Percentiles rank a stretch among this genome's conserved stretches.
Evolutionary conservation across 2,888 invertebrate genomes (phyloP).

Genomic region (Trichopoda pennipes): DNA sequence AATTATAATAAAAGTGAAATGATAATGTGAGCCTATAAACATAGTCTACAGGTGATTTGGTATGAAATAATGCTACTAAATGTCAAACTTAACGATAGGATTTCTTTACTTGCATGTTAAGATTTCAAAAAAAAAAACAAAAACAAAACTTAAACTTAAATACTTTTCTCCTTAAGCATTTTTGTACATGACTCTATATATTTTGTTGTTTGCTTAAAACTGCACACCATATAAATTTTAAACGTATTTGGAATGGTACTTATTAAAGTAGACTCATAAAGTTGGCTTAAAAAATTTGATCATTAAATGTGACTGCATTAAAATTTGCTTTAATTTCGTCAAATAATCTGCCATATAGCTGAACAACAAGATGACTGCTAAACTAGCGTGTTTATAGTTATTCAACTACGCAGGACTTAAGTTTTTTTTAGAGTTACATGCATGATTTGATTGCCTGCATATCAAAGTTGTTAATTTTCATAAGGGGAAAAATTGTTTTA

Average conservation of each 20-base stretch:
- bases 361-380: not conserved
- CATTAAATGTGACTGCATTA: constrained; percentile 48
- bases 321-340: constrained; percentile 28
- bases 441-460: constrained; percentile 35
- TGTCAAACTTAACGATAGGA: constrained; percentile 72
- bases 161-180: not conserved
- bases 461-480: constrained; percentile 7
- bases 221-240: constrained; percentile 24
- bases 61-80: constrained; percentile 77
- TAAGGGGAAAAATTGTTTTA: constrained; percentile 1
- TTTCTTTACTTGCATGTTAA: constrained; percentile 16
- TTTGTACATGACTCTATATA: not conserved
- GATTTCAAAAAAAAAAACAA: too few species aligned
- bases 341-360: not conserved
- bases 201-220: constrained; percentile 4
- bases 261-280: constrained; percentile 57
- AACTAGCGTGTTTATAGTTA: not conserved
- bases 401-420: constrained; percentile 1
- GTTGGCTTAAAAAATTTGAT: constrained; percentile 53
- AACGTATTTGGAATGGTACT: constrained; percentile 44
- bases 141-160: not conserved
- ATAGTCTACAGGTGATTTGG: constrained; percentile 77
- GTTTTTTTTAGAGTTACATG: constrained; percentile 9
- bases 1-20: constrained; percentile 79
- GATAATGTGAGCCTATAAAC: constrained; percentile 77